phyloP scores from a whole-genome alignment of 2,113 vertebrate genomes.

The Butorides virescens region DNA sequence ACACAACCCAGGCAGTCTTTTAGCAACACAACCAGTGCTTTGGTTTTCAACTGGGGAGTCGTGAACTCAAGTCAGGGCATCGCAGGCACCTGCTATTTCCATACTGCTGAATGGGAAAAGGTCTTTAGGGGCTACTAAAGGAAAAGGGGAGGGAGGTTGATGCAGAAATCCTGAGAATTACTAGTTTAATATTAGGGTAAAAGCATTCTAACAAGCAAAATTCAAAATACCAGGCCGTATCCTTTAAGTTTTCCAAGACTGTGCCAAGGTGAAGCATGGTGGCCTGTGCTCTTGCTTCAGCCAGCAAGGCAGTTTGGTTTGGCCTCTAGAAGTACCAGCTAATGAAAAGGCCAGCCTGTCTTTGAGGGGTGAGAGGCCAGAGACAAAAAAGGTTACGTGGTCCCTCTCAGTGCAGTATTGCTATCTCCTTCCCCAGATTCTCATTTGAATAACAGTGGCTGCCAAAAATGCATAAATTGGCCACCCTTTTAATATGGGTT shows the following conservation, averaged over 20 bases:
- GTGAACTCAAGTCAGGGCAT: not conserved
- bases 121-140: not conserved
- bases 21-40: not conserved
- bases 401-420: not conserved
- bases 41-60: not conserved
- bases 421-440: not conserved
- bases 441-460: not conserved
- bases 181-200: not conserved
- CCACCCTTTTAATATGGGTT: not conserved
- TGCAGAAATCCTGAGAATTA: not conserved
- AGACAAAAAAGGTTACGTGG: not conserved
- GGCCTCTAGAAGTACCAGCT: not conserved
- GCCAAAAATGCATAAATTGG: not conserved
- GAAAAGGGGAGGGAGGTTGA: accelerated
- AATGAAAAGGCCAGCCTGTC: not conserved
- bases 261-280: accelerated
- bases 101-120: not conserved
- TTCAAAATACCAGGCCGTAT: not conserved
- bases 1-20: not conserved
- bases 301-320: not conserved
- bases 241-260: not conserved
- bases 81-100: not conserved
- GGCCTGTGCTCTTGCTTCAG: not conserved
- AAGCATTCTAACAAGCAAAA: not conserved
- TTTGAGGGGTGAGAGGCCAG: not conserved